Percentiles rank a stretch among this genome's conserved stretches.
These are phyloP conservation scores for Meloidogyne exigua DNA, from an alignment of 1,140 invertebrate species.

Conservation along the genomic window DNA sequence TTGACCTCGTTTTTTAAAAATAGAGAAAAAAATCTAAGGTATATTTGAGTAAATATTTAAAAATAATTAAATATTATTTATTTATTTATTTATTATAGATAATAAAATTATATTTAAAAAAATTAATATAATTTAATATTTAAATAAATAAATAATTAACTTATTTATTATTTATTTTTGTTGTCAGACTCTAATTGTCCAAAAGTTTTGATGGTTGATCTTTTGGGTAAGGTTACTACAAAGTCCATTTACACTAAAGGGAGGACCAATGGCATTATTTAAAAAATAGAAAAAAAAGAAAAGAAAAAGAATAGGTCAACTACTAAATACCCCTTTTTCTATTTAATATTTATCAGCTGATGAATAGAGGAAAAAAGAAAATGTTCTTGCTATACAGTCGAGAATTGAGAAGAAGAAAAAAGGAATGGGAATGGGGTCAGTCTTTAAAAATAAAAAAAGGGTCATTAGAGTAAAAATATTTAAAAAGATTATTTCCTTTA, in stretches of 20 bases:
- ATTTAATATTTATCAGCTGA: not conserved
- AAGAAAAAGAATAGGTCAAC: not conserved
- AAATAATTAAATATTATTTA: no score
- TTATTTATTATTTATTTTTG: no score
- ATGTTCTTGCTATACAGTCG: not conserved
- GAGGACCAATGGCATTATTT: not conserved
- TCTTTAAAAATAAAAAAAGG: not conserved
- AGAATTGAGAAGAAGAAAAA: not conserved
- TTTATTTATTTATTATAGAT: no score
- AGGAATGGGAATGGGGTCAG: not conserved
- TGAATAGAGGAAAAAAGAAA: not conserved
- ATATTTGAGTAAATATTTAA: not conserved
- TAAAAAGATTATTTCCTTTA: no score
- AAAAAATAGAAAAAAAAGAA: no score
- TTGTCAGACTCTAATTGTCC: not conserved
- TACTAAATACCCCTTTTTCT: not conserved
- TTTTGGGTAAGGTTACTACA: not conserved
- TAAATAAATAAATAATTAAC: no score
- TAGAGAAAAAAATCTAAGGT: not conserved
- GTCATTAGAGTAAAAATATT: not conserved
- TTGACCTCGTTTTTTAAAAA: constrained; percentile 5
- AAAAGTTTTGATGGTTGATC: not conserved
- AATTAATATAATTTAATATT: no score
- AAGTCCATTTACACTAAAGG: no score
- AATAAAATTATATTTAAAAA: no score